Conservation (phyloP, 2,888 invertebrate species). For the Alitta virens region DNA sequence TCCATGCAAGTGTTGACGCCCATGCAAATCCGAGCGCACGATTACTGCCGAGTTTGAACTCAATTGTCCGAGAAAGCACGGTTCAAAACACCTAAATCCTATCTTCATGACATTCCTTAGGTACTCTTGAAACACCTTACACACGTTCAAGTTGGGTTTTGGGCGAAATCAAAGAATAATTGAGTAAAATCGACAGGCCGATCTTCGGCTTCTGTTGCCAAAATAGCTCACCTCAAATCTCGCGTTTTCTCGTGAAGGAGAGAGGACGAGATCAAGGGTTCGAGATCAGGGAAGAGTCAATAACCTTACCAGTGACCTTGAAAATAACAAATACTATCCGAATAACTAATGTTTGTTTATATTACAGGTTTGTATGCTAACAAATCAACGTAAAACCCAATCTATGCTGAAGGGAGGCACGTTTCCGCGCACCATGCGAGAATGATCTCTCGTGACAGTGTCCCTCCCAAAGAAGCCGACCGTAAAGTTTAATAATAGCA, state of each 20-base stretch:
- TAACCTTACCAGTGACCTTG: too few species aligned
- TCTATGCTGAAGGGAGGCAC: too few species aligned
- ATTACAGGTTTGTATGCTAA: too few species aligned
- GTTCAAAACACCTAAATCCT: conserved; percentile 4
- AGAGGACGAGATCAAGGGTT: conserved; percentile 14
- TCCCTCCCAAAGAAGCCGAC: too few species aligned
- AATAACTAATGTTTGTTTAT: too few species aligned
- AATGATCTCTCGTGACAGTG: too few species aligned
- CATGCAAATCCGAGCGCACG: conserved; percentile 22
- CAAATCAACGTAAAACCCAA: too few species aligned
- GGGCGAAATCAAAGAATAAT: neutral
- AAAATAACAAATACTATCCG: too few species aligned
- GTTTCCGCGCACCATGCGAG: too few species aligned
- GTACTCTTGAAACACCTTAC: conserved; percentile 5
- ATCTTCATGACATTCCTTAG: conserved; percentile 14
- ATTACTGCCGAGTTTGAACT: conserved; percentile 13
- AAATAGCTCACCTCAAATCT: conserved; percentile 18
- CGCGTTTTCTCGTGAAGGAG: conserved; percentile 8
- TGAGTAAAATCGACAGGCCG: conserved; percentile 10
- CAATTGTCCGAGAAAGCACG: conserved; percentile 2
- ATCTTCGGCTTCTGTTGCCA: conserved; percentile 15
- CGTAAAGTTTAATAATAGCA: too few species aligned
- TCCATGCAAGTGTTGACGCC: conserved; percentile 24
- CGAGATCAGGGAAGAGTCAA: too few species aligned
- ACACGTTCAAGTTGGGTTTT: neutral